phyloP scores from a whole-genome alignment of 2,888 invertebrate genomes.

The Leistus spinibarbis region DNA sequence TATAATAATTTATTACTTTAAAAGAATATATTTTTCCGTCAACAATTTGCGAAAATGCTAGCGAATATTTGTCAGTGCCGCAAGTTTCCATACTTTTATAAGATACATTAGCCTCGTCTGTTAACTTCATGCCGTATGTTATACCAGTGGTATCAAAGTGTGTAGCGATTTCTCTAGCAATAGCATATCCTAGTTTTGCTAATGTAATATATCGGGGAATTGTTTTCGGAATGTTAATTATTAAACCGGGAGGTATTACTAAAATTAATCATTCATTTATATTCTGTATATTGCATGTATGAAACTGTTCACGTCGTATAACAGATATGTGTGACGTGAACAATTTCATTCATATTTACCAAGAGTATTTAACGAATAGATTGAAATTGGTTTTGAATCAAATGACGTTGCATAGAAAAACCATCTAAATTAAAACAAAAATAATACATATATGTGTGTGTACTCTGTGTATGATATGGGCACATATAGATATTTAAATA shows the following conservation, averaged over 20 bases:
- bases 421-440: conserved; percentile 42
- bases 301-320: too few relatives aligned
- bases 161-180: conserved; percentile 48
- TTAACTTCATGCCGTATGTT: conserved; percentile 42
- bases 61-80: conserved; percentile 18
- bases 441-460: not conserved
- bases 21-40: not conserved
- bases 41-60: not conserved
- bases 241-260: conserved; percentile 45
- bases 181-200: conserved; percentile 45
- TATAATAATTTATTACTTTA: not conserved
- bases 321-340: too few relatives aligned
- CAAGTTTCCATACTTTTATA: conserved; percentile 41
- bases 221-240: conserved; percentile 37
- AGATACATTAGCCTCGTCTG: conserved; percentile 12
- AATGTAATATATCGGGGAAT: conserved; percentile 47
- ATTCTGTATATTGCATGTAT: not conserved
- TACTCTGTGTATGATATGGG: too few relatives aligned
- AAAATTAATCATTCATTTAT: conserved; percentile 23
- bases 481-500: not conserved
- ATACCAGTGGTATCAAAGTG: conserved; percentile 48
- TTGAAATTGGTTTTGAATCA: conserved; percentile 41
- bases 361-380: conserved; percentile 42
- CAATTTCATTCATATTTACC: too few relatives aligned
- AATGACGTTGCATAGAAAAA: conserved; percentile 42